A percentile compares a stretch with the other conserved stretches of the same genome.
phyloP scores from a whole-genome alignment of 2,797 vertebrate genomes.

The Mergus octosetaceus region DNA sequence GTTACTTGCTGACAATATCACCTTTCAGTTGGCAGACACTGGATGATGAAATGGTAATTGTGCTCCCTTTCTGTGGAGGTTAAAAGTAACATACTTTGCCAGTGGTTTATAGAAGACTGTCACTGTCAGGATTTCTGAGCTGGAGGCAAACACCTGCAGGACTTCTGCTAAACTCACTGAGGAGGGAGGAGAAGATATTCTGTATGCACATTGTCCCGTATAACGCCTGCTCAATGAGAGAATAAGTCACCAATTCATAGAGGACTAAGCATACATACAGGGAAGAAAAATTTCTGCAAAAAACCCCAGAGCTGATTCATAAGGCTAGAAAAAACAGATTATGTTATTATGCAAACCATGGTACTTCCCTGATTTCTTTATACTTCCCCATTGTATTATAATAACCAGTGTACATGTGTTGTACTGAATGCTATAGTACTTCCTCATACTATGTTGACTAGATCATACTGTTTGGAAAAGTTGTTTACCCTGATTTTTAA shows the following conservation, averaged over 20 bases:
- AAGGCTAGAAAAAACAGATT: background rate
- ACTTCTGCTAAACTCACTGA: background rate
- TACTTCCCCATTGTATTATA: background rate
- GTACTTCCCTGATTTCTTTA: background rate
- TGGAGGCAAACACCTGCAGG: background rate
- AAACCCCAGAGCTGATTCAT: background rate
- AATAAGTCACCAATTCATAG: background rate
- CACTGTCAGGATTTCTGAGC: background rate
- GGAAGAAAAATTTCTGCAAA: background rate
- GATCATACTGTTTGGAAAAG: background rate
- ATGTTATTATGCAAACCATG: background rate
- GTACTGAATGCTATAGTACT: background rate
- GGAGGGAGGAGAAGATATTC: background rate
- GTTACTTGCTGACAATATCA: background rate
- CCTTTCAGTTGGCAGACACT: background rate
- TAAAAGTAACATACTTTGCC: background rate
- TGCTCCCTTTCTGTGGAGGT: background rate
- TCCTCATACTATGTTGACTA: background rate
- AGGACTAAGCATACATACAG: rapidly evolving
- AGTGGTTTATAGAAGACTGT: background rate
- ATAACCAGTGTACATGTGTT: background rate
- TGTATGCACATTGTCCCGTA: background rate
- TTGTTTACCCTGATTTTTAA: background rate
- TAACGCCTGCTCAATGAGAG: background rate
- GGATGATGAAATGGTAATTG: background rate